Base-by-base conservation (phyloP, 2,113 vertebrate species). In the Pedionomus torquatus region DNA sequence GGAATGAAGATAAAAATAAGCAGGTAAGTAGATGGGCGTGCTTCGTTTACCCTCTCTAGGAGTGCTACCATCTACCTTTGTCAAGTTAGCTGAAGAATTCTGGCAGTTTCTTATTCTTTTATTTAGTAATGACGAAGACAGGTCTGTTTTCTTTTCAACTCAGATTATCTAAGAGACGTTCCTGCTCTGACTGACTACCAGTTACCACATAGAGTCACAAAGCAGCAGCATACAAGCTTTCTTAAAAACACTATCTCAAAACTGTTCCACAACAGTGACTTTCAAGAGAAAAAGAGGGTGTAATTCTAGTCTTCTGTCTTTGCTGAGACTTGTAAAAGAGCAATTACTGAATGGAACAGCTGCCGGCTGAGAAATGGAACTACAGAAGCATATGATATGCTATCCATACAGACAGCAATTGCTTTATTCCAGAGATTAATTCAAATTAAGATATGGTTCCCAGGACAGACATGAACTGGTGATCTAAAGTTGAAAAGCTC, bases 271-370 rank as follows among this genome's bases (percentile, higher is more conserved):
- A 79, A 39, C 52, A 87, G 63, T 58, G 81, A 89, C 70, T 94
- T 87, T 12, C 35, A 66, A 91, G 80, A 72, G 57, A 71, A 93
- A 80, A 75, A 35, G 74, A 58, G 33, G 31, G 52, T n/a, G 51
- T 57, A 84, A 52, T 87, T 94, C 89, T 71, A 65, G 48, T 52
- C 84, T 60, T 69, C 74, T 63, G 17, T 43, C 82, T 83, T 74
- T 93, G 71, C 63, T 83, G 80, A 94, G 89, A 61, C 78, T 77
- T 91, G 87, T 65, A 86, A 82, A 94, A 85, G 57, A 90, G 44
- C 43, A 82, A 31, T 87, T 95, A 82, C 58, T 87, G 57, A 77
- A 46, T 46, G 54, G 87, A 94, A 83, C 46, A 80, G 88, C 87
- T 94, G 58, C 58, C 0, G 0, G 28, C 70, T 80, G 66, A 95